These are phyloP conservation scores for Heliothis subflexa DNA, from an alignment of 1,140 invertebrate genomes.

Conservation along the genomic window DNA sequence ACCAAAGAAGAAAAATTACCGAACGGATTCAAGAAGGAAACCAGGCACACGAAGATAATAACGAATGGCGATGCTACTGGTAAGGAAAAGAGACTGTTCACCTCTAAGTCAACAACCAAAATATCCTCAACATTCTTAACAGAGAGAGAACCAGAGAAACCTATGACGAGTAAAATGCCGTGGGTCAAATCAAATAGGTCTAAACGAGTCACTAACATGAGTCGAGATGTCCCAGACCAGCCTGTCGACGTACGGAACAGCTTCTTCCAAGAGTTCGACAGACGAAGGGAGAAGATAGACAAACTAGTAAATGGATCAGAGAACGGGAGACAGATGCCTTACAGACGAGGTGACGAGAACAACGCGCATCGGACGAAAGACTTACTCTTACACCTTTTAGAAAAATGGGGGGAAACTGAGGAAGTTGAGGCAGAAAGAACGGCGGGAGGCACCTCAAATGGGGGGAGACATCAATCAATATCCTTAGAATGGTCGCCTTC, in stretches of 20 bases:
- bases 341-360: slow-evolving; percentile 82
- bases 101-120: slow-evolving; percentile 76
- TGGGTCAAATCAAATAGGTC: slow-evolving; percentile 84
- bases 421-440: slow-evolving; percentile 78
- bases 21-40: slow-evolving; percentile 79
- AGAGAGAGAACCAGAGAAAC: slow-evolving; percentile 73
- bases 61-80: slow-evolving; percentile 77
- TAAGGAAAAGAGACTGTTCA: slow-evolving; percentile 71
- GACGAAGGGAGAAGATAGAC: slow-evolving; percentile 78
- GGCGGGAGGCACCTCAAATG: slow-evolving; percentile 77
- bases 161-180: slow-evolving; percentile 84
- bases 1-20: slow-evolving; percentile 69
- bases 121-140: slow-evolving; percentile 74
- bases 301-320: slow-evolving; percentile 77
- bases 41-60: slow-evolving; percentile 64
- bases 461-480: slow-evolving; percentile 86
- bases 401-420: slow-evolving; percentile 90
- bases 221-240: slow-evolving; percentile 88
- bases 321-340: slow-evolving; percentile 77
- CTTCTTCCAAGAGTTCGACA: slow-evolving; percentile 86
- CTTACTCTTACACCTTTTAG: slow-evolving; percentile 89
- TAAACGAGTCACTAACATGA: slow-evolving; percentile 88
- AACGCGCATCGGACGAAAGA: slow-evolving; percentile 90
- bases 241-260: slow-evolving; percentile 86
- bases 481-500: slow-evolving; percentile 87